Conservation (phyloP, 23 tunicate species). For the Halocynthia roretzi region DNA sequence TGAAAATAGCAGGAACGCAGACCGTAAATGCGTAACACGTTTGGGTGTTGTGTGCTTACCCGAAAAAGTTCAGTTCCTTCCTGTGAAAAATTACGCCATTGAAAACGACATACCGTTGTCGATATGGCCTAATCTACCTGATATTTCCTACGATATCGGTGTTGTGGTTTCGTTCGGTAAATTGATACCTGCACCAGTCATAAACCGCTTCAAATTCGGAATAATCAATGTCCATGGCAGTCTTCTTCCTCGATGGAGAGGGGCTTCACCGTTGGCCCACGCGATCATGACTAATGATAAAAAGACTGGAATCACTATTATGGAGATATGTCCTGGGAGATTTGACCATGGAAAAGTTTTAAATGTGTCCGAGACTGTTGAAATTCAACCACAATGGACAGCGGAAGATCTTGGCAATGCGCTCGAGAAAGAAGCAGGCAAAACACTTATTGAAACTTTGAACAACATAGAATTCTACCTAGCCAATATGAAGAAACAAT, state of each 20-base stretch:
- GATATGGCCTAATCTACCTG: conserved; percentile 34
- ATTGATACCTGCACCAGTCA: conserved; percentile 36
- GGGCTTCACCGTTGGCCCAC: conserved; percentile 70
- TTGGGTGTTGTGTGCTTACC: conserved; percentile 43
- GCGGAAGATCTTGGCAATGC: conserved; percentile 14
- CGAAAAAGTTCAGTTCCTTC: not conserved
- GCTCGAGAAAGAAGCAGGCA: conserved; percentile 40
- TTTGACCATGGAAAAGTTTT: conserved; percentile 58
- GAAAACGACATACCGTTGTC: conserved; percentile 22
- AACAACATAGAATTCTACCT: conserved; percentile 30
- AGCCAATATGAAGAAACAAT: conserved; percentile 33
- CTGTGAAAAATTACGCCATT: conserved; percentile 39
- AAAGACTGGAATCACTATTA: conserved; percentile 50
- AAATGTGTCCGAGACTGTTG: conserved; percentile 20
- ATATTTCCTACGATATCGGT: conserved; percentile 43
- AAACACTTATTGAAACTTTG: conserved; percentile 29
- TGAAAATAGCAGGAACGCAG: conserved; percentile 1
- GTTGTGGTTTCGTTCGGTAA: conserved; percentile 82
- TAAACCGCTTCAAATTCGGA: conserved; percentile 37
- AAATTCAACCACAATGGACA: conserved; percentile 10
- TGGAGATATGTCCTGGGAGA: conserved; percentile 40
- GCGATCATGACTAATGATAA: conserved; percentile 49
- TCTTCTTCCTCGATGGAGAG: conserved; percentile 55
- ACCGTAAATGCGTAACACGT: not conserved
- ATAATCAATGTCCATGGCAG: conserved; percentile 84